Evolutionary conservation across 1,140 invertebrate genomes (phyloP).

Genomic region (Lepeophtheirus salmonis): DNA sequence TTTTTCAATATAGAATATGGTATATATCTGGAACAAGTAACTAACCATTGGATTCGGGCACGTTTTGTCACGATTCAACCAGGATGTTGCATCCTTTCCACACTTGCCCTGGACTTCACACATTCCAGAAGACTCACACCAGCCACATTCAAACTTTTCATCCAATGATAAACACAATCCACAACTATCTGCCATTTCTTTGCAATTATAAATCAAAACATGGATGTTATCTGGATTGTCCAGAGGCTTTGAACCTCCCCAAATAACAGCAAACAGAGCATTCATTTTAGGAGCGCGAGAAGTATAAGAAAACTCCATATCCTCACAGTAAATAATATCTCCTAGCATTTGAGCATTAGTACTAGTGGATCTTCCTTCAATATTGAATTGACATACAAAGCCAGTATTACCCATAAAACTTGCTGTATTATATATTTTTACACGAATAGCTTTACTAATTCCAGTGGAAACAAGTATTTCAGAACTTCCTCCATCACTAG

Average conservation of each 20-base stretch:
- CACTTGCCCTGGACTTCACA: slow-evolving; percentile 83
- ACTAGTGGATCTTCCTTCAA: slow-evolving; percentile 74
- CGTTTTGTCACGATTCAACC: slow-evolving; percentile 70
- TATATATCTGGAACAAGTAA: too few species aligned
- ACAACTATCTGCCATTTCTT: slow-evolving; percentile 86
- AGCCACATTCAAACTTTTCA: slow-evolving; percentile 77
- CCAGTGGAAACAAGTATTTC: slow-evolving; percentile 80
- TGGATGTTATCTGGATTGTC: slow-evolving; percentile 89
- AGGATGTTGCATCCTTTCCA: slow-evolving; percentile 47
- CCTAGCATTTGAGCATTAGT: slow-evolving; percentile 70
- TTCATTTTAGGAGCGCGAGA: slow-evolving; percentile 72
- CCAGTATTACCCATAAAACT: slow-evolving; percentile 83
- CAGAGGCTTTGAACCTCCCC: slow-evolving; percentile 78
- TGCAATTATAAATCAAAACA: slow-evolving; percentile 40
- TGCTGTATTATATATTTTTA: slow-evolving; percentile 40
- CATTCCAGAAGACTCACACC: slow-evolving; percentile 72
- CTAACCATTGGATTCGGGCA: slow-evolving; percentile 66
- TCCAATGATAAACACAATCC: slow-evolving; percentile 75
- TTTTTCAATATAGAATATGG: too few species aligned
- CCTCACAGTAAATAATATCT: slow-evolving; percentile 82
- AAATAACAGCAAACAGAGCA: slow-evolving; percentile 80
- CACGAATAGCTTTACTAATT: slow-evolving; percentile 65
- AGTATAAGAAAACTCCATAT: slow-evolving; percentile 74
- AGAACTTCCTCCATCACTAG: slow-evolving; percentile 52
- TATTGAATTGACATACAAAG: slow-evolving; percentile 89